Conservation (phyloP, 2,888 invertebrate species). For the Pegoplata infirma region DNA sequence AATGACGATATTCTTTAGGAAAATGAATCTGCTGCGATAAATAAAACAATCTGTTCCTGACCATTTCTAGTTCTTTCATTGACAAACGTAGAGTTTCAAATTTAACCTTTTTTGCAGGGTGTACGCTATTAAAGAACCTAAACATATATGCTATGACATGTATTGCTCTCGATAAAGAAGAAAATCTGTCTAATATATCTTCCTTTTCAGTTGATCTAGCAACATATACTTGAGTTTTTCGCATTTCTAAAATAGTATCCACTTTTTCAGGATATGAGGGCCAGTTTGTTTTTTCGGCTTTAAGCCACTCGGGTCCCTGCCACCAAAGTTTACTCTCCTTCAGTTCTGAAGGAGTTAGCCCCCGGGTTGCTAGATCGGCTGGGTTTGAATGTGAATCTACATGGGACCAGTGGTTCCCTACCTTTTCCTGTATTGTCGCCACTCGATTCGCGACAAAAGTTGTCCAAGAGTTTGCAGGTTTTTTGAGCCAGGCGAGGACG, state of each 20-base stretch:
- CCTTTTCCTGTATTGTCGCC: background rate
- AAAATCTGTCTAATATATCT: background rate
- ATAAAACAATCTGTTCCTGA: background rate
- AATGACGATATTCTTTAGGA: background rate
- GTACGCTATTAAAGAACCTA: background rate
- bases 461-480: constrained; percentile 35
- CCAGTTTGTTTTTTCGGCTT: background rate
- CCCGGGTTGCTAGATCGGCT: background rate
- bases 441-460: constrained; percentile 3
- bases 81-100: background rate
- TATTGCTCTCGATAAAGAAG: background rate
- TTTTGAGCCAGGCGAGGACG: constrained; percentile 43
- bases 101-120: background rate
- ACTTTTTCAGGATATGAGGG: background rate
- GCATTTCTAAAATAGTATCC: background rate
- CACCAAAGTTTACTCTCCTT: constrained; percentile 19
- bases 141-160: background rate
- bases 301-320: constrained; percentile 19
- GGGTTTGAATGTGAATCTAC: background rate
- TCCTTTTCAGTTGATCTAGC: constrained; percentile 1
- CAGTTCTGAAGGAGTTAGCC: background rate
- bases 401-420: background rate
- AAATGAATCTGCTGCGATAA: background rate
- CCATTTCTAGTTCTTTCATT: background rate
- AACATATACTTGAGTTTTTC: background rate